A percentile compares a stretch with the other conserved stretches of the same genome.
phyloP scores from a whole-genome alignment of 2,797 vertebrate species.

The Tympanoctomys barrerae region DNA sequence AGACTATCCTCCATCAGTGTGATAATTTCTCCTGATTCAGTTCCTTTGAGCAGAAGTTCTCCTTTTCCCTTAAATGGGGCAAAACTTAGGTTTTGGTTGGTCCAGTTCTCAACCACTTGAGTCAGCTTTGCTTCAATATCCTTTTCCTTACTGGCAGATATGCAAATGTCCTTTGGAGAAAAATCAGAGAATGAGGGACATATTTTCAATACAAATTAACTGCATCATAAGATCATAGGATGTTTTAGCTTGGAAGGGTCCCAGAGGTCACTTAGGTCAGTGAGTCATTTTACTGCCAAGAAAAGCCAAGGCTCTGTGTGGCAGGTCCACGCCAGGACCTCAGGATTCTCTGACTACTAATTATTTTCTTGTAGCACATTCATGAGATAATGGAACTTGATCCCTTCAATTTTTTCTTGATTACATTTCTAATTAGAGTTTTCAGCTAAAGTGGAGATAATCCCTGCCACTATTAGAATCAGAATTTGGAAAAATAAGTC shows the following conservation, averaged over 20 bases:
- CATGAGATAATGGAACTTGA: slow-evolving; percentile 2
- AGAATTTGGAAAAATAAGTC: slow-evolving; percentile 9
- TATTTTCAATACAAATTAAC: slow-evolving; percentile 8
- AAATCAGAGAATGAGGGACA: slow-evolving; percentile 54
- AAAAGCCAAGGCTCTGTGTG: not conserved
- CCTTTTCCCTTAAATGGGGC: slow-evolving; percentile 88
- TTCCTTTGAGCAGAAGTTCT: slow-evolving; percentile 89
- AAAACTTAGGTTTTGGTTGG: slow-evolving; percentile 88
- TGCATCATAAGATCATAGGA: not conserved
- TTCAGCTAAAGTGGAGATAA: slow-evolving; percentile 21
- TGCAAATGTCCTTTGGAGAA: slow-evolving; percentile 88
- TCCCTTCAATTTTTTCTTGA: slow-evolving; percentile 23
- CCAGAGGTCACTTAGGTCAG: not conserved
- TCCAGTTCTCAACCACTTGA: slow-evolving; percentile 88
- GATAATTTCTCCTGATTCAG: slow-evolving; percentile 88
- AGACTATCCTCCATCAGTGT: slow-evolving; percentile 90
- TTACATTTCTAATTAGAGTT: slow-evolving; percentile 28
- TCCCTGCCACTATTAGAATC: not conserved
- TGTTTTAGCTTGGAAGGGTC: not conserved
- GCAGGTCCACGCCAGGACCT: not conserved
- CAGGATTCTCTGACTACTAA: not conserved
- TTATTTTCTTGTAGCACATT: not conserved
- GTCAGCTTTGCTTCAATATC: slow-evolving; percentile 90
- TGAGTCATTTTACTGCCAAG: not conserved
- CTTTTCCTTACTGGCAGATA: slow-evolving; percentile 91